Base-by-base conservation (phyloP, 2,797 vertebrate genomes). In the Fundulus diaphanus region DNA sequence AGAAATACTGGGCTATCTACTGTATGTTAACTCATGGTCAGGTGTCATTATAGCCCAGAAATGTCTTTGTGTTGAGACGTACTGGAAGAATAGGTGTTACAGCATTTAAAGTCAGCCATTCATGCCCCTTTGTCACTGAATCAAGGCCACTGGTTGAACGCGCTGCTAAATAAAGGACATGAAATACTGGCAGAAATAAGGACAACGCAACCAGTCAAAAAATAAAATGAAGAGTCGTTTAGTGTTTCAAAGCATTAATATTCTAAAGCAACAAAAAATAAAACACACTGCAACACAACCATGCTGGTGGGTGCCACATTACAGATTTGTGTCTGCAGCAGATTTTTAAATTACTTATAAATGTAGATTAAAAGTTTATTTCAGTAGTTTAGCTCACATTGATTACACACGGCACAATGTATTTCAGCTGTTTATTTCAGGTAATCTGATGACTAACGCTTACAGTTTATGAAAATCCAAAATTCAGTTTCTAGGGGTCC, bases 161-260 rank as follows among this genome's bases (percentile, higher is more conserved):
- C 24, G 24, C 9, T 44, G 35, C 0, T 24, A 29, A 48, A 42
- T 69, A 35, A 35, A 29, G 27, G 29, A n/a, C n/a, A 1, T 11
- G 7, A 27, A 13, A 37, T n/a, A 65, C 42, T 44, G 31, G 27
- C 22, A 13, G 7, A n/a, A 44, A 37, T 49, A 52, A 44, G 49
- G 20, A 66, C 63, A 42, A 61, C 54, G 75, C 48, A 51, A 27
- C 15, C 29, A 13, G 44, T 52, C 9, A 65, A 6, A 48, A 24
- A 46, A 72, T n/a, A n/a, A n/a, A n/a, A 54, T 24, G 33, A 71
- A 57, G 40, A 16, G 37, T 20, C 24, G 48, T 61, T 76, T 37
- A 18, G 24, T 20, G 48, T 49, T 49, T 49, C 48, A 49, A 49
- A 2, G 18, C 16, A 1, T 11, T 37, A 0, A 35, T 20, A 70